A percentile compares a stretch with the other conserved stretches of the same genome.
phyloP scores from a whole-genome alignment of 2,888 invertebrate genomes.

The Vesta saturnalis region DNA sequence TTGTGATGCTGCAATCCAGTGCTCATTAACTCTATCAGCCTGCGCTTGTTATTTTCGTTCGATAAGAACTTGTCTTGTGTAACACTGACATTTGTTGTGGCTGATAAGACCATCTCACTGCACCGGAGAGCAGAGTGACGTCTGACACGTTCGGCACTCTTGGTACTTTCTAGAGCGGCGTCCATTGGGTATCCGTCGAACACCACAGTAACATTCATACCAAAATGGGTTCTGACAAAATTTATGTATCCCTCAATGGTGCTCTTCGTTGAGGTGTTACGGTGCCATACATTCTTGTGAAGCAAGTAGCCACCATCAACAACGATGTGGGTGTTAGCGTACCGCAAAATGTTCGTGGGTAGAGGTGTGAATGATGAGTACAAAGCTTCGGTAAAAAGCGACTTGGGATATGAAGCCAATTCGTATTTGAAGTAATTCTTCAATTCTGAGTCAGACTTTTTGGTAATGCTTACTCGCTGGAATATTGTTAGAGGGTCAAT shows the following conservation, averaged over 20 bases:
- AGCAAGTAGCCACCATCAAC: not conserved
- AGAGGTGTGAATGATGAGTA: not conserved
- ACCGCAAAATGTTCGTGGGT: not conserved
- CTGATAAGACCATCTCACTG: not conserved
- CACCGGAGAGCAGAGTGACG: not conserved
- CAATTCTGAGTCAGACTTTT: constrained; percentile 13
- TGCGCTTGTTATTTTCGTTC: not conserved
- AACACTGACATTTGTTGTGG: not conserved
- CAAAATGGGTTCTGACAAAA: not conserved
- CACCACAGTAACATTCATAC: not conserved
- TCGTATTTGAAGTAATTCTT: constrained; percentile 13
- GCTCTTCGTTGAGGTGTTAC: not conserved
- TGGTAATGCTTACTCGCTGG: constrained; percentile 24
- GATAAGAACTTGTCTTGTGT: not conserved
- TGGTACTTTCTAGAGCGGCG: not conserved
- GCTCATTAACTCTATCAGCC: not conserved
- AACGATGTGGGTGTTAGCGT: not conserved
- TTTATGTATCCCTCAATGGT: not conserved
- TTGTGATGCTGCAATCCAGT: not conserved
- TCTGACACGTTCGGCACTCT: not conserved
- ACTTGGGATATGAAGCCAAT: constrained; percentile 9
- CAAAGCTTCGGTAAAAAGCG: constrained; percentile 8
- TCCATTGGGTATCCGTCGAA: not conserved
- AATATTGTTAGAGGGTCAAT: constrained; percentile 30
- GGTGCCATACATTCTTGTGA: not conserved